Conservation (phyloP, 2,113 vertebrate species). For the Zosterops pallidus region DNA sequence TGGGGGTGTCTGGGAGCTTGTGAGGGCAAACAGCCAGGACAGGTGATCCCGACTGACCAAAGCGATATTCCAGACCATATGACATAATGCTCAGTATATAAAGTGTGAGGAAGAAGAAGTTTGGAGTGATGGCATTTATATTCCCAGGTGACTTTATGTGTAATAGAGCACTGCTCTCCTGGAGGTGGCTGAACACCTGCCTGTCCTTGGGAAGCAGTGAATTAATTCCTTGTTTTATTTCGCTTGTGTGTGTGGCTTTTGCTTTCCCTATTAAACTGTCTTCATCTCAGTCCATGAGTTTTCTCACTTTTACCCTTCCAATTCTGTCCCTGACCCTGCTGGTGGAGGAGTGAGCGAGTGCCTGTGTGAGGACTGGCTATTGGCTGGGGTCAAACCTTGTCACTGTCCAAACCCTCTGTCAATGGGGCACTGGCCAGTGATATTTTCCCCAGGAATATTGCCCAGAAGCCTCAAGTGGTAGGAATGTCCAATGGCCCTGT, state of each 20-base stretch:
- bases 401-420: not conserved
- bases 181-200: not conserved
- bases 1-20: not conserved
- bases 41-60: not conserved
- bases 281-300: not conserved
- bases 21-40: not conserved
- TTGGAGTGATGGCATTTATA: not conserved
- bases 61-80: not conserved
- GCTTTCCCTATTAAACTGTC: not conserved
- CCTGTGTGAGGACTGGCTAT: fast-evolving
- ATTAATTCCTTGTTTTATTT: not conserved
- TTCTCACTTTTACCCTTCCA: not conserved
- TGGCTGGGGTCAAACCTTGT: not conserved
- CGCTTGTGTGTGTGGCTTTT: not conserved
- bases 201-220: not conserved
- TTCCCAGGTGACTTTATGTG: not conserved
- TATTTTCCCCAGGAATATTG: not conserved
- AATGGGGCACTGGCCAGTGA: not conserved
- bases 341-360: fast-evolving
- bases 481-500: not conserved
- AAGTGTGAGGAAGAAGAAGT: not conserved
- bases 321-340: not conserved
- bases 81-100: not conserved
- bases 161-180: not conserved
- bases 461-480: not conserved